phyloP scores from a whole-genome alignment of 2,797 vertebrate species.

The Amblyopsis hoosieri region DNA sequence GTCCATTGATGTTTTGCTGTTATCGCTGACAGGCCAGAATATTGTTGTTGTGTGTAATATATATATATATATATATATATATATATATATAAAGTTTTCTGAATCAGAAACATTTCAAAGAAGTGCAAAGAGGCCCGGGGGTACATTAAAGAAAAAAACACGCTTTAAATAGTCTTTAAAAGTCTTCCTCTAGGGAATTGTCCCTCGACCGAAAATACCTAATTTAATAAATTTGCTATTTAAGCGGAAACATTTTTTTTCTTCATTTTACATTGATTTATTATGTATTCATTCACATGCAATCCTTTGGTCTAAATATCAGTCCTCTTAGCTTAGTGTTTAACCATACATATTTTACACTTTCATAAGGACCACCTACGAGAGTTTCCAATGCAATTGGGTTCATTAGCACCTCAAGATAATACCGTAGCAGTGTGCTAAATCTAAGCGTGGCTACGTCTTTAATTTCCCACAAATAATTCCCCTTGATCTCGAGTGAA shows the following conservation, averaged over 20 bases:
- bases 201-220: slow-evolving; percentile 76
- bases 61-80: no score
- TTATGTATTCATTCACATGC: slow-evolving; percentile 74
- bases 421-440: slow-evolving; percentile 69
- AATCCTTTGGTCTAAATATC: slow-evolving; percentile 75
- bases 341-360: slow-evolving; percentile 77
- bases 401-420: slow-evolving; percentile 81
- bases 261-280: slow-evolving; percentile 76
- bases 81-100: neutral
- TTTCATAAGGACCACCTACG: slow-evolving; percentile 79
- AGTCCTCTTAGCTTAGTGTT: slow-evolving; percentile 75
- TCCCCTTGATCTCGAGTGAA: slow-evolving; percentile 77
- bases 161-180: slow-evolving; percentile 80
- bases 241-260: slow-evolving; percentile 64
- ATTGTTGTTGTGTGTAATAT: no score
- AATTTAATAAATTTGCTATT: slow-evolving; percentile 86
- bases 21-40: no score
- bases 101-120: slow-evolving; percentile 71
- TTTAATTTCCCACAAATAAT: slow-evolving; percentile 82
- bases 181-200: slow-evolving; percentile 65
- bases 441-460: slow-evolving; percentile 78
- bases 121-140: slow-evolving; percentile 69
- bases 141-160: slow-evolving; percentile 68
- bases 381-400: slow-evolving; percentile 62
- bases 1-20: no score